Base-by-base conservation (phyloP, 2,888 invertebrate genomes). In the Platypus cylindrus region DNA sequence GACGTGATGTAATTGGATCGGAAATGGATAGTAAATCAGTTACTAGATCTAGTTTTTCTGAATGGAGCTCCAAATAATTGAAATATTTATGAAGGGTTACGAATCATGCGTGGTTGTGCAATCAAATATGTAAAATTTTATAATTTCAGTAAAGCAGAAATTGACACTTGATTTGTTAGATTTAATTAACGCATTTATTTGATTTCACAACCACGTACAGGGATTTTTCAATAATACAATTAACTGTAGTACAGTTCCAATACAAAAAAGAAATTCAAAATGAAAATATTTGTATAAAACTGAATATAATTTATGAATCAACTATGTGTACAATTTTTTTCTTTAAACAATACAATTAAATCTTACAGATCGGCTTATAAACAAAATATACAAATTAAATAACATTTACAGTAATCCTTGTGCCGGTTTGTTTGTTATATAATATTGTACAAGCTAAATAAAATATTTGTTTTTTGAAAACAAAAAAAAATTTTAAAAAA, bases 271-370 rank as follows among this genome's bases (percentile, higher is more conserved):
- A 27, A 37, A 27, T 30, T 12, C 36, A 31, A 44, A 44, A 34
- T 41, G 38, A 40, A 34, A 32, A 20, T 17, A 44, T 48, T 50
- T 49, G 43, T 52, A 52, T 49, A 58, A 58, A 58, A 58, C 50
- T 55, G 56, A 53, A 57, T 59, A 58, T 58, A 58, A 58, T 58
- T 59, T 53, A 56, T 53, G 48, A 49, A 48, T 50, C 48, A 51
- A 49, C 51, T 49, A 56, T 54, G 59, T 56, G 65, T 67, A 67
- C 66, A 64, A 65, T 65, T 66, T n/a, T n/a, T n/a, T n/a, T n/a
- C n/a, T n/a, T 67, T 66, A 67, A 53, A 55, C 50, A 50, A 67
- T 67, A 66, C 67, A 69, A 64, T 65, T 52, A 52, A 53, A 55
- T 51, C 47, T 57, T 58, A 59, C 58, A 59, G 52, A 54, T 52